These are phyloP conservation scores for Trichonephila clavata DNA, from an alignment of 1,140 invertebrate genomes.

Conservation along the genomic window DNA sequence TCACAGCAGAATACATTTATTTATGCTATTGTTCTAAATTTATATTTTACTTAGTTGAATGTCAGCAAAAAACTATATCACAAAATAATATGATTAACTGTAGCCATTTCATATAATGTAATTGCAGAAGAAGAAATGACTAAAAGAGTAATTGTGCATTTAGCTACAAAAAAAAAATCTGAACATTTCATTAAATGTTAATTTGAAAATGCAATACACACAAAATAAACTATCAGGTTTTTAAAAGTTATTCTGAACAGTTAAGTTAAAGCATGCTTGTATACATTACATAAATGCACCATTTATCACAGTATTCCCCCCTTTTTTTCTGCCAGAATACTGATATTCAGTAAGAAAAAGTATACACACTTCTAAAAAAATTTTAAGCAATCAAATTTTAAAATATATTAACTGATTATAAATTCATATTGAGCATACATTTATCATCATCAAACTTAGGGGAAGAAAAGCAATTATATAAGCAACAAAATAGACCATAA, in stretches of 20 bases:
- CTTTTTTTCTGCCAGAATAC: not conserved
- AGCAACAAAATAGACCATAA: not conserved
- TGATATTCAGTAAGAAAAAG: not conserved
- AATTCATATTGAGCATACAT: not conserved
- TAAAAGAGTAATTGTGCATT: not conserved
- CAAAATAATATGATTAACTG: not conserved
- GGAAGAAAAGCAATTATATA: not conserved
- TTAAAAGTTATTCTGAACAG: not conserved
- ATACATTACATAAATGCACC: slow-evolving; percentile 27
- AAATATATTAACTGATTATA: not conserved
- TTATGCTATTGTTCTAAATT: not conserved
- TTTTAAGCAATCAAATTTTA: too few relatives aligned
- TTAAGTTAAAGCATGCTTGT: not conserved
- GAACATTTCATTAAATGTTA: not conserved
- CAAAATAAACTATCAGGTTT: not conserved
- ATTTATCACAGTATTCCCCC: not conserved
- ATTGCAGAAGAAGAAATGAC: not conserved
- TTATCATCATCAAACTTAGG: not conserved
- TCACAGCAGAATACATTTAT: not conserved
- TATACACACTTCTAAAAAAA: not conserved
- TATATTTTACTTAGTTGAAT: not conserved
- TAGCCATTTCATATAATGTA: not conserved
- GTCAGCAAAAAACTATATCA: not conserved
- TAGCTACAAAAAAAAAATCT: not conserved
- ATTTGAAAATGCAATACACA: not conserved